phyloP scores from a whole-genome alignment of 2,888 invertebrate species.

The Pterostichus niger region DNA sequence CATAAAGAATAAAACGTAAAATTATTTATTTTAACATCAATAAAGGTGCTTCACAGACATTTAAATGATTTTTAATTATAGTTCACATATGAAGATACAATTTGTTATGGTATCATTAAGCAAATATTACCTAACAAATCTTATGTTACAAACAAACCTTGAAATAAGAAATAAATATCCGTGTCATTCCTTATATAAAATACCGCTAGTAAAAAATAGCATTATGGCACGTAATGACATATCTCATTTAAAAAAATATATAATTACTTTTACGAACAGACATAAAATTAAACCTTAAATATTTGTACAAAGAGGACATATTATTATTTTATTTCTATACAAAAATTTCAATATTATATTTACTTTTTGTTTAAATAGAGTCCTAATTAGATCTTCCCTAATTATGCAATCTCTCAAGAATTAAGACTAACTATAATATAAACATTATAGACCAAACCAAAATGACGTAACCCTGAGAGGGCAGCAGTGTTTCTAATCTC shows the following conservation, averaged over 20 bases:
- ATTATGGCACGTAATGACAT: slow-evolving; percentile 8
- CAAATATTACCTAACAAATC: slow-evolving; percentile 20
- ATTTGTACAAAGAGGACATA: not conserved
- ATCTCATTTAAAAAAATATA: slow-evolving; percentile 32
- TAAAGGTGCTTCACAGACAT: slow-evolving; percentile 3
- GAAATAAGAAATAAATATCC: slow-evolving; percentile 49
- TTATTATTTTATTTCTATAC: too few relatives aligned
- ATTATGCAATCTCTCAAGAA: too few relatives aligned
- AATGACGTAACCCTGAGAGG: too few relatives aligned
- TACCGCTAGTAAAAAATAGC: slow-evolving; percentile 14
- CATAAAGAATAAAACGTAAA: not conserved
- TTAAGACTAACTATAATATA: too few relatives aligned
- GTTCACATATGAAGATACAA: slow-evolving; percentile 38
- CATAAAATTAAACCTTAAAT: not conserved
- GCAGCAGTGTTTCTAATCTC: too few relatives aligned
- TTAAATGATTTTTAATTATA: slow-evolving; percentile 43
- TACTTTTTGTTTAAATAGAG: too few relatives aligned
- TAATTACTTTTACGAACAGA: slow-evolving; percentile 9
- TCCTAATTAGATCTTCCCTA: too few relatives aligned
- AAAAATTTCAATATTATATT: too few relatives aligned
- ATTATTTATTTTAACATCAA: slow-evolving; percentile 2
- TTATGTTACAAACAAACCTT: slow-evolving; percentile 52
- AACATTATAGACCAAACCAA: too few relatives aligned
- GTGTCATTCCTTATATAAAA: slow-evolving; percentile 49
- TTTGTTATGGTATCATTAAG: slow-evolving; percentile 37